phyloP scores from a whole-genome alignment of 2,797 vertebrate genomes.

The Echiichthys vipera region DNA sequence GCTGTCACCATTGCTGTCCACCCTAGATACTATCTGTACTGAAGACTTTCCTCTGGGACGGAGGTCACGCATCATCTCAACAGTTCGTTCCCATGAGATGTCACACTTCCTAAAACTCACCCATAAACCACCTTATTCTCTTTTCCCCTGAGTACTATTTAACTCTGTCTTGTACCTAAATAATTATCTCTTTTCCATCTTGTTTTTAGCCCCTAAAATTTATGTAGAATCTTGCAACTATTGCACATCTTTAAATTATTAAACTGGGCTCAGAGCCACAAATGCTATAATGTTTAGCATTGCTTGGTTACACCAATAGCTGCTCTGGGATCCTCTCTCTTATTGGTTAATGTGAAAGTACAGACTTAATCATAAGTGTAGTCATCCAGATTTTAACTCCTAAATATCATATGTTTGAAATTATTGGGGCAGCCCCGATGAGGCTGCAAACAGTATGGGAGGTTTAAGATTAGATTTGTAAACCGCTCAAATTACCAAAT shows the following conservation, averaged over 20 bases:
- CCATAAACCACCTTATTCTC: conserved; percentile 40
- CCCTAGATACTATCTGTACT: conserved; percentile 67
- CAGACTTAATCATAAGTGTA: too few relatives aligned
- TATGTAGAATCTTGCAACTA: not conserved
- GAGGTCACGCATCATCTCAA: conserved; percentile 73
- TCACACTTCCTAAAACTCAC: conserved; percentile 72
- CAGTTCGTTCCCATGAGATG: conserved; percentile 70
- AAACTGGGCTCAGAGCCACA: not conserved
- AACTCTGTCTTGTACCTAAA: conserved; percentile 17
- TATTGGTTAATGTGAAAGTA: too few relatives aligned
- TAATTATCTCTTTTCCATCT: not conserved
- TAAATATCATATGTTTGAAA: too few relatives aligned
- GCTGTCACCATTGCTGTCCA: conserved; percentile 70
- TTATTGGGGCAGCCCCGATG: too few relatives aligned
- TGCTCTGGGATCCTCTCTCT: too few relatives aligned
- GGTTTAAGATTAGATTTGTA: too few relatives aligned
- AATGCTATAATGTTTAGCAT: too few relatives aligned
- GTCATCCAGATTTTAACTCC: too few relatives aligned
- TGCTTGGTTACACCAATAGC: too few relatives aligned
- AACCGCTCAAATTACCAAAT: too few relatives aligned
- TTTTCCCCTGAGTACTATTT: conserved; percentile 23
- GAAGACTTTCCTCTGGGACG: conserved; percentile 68
- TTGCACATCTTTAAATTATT: not conserved
- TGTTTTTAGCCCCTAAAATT: conserved; percentile 18
- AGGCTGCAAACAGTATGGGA: too few relatives aligned